Conservation (phyloP, 53 echinoderm and acorn worm genomes). For the Arbacia lixula region DNA sequence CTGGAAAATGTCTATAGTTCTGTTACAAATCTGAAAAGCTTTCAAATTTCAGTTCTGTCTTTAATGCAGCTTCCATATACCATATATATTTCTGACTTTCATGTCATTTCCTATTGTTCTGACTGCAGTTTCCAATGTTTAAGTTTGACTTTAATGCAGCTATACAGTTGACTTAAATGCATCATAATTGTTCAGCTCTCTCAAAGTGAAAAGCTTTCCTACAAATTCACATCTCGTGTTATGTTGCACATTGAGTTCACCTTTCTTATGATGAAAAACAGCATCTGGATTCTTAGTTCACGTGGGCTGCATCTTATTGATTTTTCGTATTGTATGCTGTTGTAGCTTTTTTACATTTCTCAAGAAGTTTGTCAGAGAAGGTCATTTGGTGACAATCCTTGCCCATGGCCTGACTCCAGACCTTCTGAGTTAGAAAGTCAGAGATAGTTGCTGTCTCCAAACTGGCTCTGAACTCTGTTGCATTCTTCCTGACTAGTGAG, state of each 20-base stretch:
- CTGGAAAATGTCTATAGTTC: neutral
- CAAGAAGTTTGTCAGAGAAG: constrained; percentile 39
- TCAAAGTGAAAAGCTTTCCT: constrained; percentile 5
- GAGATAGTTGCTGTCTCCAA: constrained; percentile 23
- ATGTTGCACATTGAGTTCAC: constrained; percentile 22
- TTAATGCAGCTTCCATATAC: constrained; percentile 19
- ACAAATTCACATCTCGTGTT: constrained; percentile 23
- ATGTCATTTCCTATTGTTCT: neutral
- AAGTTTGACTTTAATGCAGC: constrained; percentile 9
- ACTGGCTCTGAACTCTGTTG: constrained; percentile 41
- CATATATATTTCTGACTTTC: too few relatives aligned
- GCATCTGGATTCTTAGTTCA: neutral
- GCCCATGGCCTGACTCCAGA: constrained; percentile 16
- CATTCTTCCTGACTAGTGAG: constrained; percentile 44
- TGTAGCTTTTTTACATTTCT: constrained; percentile 54
- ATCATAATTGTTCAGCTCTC: constrained; percentile 7
- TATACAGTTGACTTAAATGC: constrained; percentile 6
- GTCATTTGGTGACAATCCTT: constrained; percentile 20
- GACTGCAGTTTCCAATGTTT: constrained; percentile 14
- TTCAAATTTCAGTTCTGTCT: constrained; percentile 9
- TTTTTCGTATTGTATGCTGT: constrained; percentile 21
- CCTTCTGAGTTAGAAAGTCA: constrained; percentile 36
- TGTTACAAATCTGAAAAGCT: neutral
- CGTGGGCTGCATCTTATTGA: constrained; percentile 29
- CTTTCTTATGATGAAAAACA: constrained; percentile 7